A percentile compares a stretch with the other conserved stretches of the same genome.
Conservation (phyloP, 2,113 vertebrate species). For the Tachysurus vachellii region DNA sequence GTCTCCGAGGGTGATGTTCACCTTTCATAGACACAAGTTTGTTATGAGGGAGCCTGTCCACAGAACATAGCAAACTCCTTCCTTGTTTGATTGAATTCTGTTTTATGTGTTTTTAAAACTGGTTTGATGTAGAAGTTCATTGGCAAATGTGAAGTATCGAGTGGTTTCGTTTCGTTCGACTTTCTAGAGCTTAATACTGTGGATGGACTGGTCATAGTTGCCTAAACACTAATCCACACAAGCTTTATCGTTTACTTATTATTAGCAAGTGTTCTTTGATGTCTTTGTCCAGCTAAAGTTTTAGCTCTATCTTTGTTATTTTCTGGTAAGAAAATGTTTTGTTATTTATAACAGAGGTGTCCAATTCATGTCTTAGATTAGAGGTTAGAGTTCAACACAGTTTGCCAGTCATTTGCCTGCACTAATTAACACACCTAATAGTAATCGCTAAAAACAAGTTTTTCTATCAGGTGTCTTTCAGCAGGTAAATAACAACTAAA, state of each 20-base stretch:
- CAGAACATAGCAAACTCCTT: conserved; percentile 35
- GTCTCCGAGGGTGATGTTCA: conserved; percentile 46
- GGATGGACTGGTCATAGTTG: conserved; percentile 76
- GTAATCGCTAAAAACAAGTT: background rate
- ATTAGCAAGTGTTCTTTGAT: conserved; percentile 83
- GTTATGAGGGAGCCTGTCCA: conserved; percentile 29
- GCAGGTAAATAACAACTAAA: background rate
- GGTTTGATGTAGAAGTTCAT: conserved; percentile 27
- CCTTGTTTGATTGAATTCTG: conserved; percentile 23
- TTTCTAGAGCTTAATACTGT: conserved; percentile 63
- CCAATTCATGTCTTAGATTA: background rate
- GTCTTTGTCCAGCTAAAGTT: conserved; percentile 79
- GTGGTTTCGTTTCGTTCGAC: conserved; percentile 60
- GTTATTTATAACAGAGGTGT: conserved; percentile 28
- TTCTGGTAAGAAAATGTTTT: conserved; percentile 63
- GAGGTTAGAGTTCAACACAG: background rate
- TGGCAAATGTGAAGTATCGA: conserved; percentile 34
- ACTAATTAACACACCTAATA: background rate
- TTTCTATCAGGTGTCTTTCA: background rate
- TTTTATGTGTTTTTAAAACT: conserved; percentile 38
- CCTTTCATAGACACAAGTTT: conserved; percentile 38
- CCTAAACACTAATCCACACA: conserved; percentile 80
- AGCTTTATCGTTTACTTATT: conserved; percentile 86
- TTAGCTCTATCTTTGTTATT: conserved; percentile 79
- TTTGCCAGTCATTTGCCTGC: background rate